Percentiles rank a stretch among this genome's conserved stretches.
phyloP scores from a whole-genome alignment of 1,140 invertebrate genomes.

The Zaprionus tsacasi region DNA sequence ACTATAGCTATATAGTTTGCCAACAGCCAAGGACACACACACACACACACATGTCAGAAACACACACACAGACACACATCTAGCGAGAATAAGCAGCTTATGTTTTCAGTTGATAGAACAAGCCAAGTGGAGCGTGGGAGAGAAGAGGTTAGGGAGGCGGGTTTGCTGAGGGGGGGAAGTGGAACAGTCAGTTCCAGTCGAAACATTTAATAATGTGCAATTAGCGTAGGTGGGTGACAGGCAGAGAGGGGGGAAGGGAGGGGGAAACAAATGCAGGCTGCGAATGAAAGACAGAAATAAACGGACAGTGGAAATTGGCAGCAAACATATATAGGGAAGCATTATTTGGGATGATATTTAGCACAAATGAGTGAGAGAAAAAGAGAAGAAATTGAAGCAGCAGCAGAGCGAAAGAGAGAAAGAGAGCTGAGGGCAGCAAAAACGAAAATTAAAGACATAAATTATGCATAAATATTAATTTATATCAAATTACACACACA shows the following conservation, averaged over 20 bases:
- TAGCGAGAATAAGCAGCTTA: slow-evolving; percentile 43
- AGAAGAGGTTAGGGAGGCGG: neutral
- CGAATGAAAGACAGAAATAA: slow-evolving; percentile 22
- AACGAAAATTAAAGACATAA: slow-evolving; percentile 57
- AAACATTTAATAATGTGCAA: slow-evolving; percentile 48
- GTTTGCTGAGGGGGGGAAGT: neutral
- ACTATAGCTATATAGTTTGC: slow-evolving; percentile 5
- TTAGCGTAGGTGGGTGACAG: slow-evolving; percentile 26
- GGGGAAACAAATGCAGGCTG: slow-evolving; percentile 1
- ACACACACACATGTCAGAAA: no score
- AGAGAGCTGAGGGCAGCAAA: slow-evolving; percentile 22
- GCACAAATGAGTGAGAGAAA: slow-evolving; percentile 15
- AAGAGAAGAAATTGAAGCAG: neutral
- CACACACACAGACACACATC: slow-evolving; percentile 29
- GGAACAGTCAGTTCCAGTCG: slow-evolving; percentile 25
- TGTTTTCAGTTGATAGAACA: slow-evolving; percentile 43
- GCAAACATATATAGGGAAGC: slow-evolving; percentile 11
- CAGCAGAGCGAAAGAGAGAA: neutral
- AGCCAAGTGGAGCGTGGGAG: slow-evolving; percentile 1
- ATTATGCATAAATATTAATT: slow-evolving; percentile 62
- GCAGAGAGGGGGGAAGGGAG: neutral
- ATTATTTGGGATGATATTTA: slow-evolving; percentile 28
- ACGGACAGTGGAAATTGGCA: neutral
- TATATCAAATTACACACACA: slow-evolving; percentile 48
- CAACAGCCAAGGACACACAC: slow-evolving; percentile 27